phyloP scores from a whole-genome alignment of 2,113 vertebrate genomes.

The Lamprologus speciosus region DNA sequence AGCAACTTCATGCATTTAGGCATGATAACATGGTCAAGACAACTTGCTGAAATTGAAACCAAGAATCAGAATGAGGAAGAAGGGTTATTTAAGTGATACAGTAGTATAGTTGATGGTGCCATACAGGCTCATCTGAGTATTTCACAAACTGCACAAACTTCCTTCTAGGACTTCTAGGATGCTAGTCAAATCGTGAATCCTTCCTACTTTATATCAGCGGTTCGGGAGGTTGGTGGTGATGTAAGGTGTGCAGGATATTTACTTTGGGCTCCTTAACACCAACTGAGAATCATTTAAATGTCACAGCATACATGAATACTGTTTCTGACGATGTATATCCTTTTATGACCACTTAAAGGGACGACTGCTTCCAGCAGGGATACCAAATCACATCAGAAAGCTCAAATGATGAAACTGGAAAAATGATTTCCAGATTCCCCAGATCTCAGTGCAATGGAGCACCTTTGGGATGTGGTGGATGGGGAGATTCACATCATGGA shows the following conservation, averaged over 20 bases:
- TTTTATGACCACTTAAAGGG: not conserved
- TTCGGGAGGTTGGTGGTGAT: not conserved
- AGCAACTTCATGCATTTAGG: not conserved
- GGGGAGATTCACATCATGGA: not conserved
- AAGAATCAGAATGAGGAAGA: not conserved
- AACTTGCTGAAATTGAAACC: not conserved
- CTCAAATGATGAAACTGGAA: not conserved
- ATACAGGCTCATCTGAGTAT: not conserved
- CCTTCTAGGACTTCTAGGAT: not conserved
- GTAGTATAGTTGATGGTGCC: not conserved
- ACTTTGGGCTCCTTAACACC: not conserved
- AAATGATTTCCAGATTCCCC: not conserved
- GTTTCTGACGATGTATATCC: not conserved
- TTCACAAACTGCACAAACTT: not conserved
- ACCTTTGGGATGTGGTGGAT: not conserved
- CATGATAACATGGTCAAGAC: not conserved
- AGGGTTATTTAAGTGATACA: not conserved
- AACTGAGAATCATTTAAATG: not conserved
- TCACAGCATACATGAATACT: not conserved
- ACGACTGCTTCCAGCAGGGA: not conserved
- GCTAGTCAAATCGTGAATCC: not conserved
- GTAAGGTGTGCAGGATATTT: not conserved
- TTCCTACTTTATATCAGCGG: not conserved
- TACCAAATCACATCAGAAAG: not conserved
- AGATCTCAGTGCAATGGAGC: not conserved